Conservation (phyloP, 2,113 vertebrate genomes). For the Mionectes macconnelli region DNA sequence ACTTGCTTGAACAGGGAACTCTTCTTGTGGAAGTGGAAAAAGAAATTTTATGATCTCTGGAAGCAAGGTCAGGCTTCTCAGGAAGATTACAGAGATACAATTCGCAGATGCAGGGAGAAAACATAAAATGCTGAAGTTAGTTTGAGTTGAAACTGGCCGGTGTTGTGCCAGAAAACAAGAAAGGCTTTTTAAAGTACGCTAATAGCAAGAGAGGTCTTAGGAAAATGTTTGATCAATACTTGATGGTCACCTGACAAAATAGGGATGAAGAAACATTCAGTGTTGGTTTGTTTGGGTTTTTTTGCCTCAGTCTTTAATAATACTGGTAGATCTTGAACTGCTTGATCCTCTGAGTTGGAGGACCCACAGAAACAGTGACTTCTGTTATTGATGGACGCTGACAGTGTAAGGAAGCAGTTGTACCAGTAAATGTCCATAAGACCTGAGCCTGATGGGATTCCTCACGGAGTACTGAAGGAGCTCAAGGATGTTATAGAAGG, state of each 20-base stretch:
- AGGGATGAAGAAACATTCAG: neutral
- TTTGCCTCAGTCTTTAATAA: neutral
- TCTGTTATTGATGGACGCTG: neutral
- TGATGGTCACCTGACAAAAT: neutral
- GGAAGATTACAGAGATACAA: neutral
- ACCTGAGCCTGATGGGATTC: neutral
- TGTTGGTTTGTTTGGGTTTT: neutral
- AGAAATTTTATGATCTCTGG: neutral
- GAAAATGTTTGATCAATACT: neutral
- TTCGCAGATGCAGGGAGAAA: neutral
- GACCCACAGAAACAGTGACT: neutral
- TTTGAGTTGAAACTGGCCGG: neutral
- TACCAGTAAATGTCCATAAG: fast-evolving
- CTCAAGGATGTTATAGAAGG: neutral
- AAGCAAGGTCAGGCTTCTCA: neutral
- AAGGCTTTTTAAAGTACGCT: neutral
- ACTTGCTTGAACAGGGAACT: neutral
- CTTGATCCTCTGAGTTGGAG: neutral
- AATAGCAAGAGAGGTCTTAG: neutral
- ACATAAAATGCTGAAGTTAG: neutral
- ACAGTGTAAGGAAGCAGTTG: neutral
- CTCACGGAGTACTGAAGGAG: neutral
- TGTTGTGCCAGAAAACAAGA: neutral
- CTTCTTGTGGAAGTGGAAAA: neutral
- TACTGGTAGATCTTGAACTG: neutral